Evolutionary conservation across 1,140 invertebrate species (phyloP).

Genomic region (Drosophila repletoides): DNA sequence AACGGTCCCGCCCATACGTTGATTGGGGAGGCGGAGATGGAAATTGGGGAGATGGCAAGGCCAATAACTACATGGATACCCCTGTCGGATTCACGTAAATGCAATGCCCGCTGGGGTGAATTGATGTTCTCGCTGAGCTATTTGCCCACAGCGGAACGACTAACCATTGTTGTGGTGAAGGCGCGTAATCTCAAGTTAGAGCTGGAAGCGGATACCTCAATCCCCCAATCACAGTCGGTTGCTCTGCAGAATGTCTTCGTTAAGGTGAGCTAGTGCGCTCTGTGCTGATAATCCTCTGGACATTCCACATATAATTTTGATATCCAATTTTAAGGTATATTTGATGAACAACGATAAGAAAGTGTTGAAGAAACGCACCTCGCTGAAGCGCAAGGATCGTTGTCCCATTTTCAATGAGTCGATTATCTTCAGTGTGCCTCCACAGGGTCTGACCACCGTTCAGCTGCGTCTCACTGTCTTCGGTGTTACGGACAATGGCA

Average conservation of each 20-base stretch:
- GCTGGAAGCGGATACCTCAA: constrained; percentile 83
- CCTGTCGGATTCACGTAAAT: constrained; percentile 83
- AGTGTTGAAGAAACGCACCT: constrained; percentile 90
- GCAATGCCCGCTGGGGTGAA: constrained; percentile 87
- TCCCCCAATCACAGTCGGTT: constrained; percentile 60
- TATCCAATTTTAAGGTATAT: constrained; percentile 85
- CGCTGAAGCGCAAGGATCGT: constrained; percentile 87
- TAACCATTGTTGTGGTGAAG: constrained; percentile 92
- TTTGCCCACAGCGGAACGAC: constrained; percentile 89
- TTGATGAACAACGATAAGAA: constrained; percentile 90
- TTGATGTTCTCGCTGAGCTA: constrained; percentile 93
- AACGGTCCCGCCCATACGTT: constrained; percentile 77
- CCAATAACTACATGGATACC: constrained; percentile 84
- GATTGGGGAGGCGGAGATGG: constrained; percentile 83
- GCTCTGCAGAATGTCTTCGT: constrained; percentile 71
- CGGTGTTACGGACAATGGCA: constrained; percentile 85
- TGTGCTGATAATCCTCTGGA: too few species aligned
- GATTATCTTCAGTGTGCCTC: constrained; percentile 90
- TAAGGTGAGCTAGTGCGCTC: constrained; percentile 55
- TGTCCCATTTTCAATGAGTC: constrained; percentile 91
- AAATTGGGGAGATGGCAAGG: constrained; percentile 82
- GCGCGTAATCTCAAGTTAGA: constrained; percentile 88
- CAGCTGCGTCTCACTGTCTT: constrained; percentile 88
- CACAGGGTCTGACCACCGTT: constrained; percentile 86
- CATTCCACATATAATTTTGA: background rate